Evolutionary conservation across 2,113 vertebrate genomes (phyloP).

Genomic region (Muscicapa adusta): DNA sequence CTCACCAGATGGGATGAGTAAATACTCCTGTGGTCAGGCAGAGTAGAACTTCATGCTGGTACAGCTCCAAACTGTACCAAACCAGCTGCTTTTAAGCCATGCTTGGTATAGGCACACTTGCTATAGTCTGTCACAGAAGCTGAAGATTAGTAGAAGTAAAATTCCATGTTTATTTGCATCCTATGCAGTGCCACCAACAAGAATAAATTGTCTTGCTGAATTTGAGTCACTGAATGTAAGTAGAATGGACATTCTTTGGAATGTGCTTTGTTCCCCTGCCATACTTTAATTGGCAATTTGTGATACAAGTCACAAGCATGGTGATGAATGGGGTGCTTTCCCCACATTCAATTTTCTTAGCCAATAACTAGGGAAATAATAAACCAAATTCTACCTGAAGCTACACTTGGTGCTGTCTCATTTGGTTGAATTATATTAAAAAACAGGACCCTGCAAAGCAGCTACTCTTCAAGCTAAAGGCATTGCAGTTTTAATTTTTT

Average conservation of each 20-base stretch:
- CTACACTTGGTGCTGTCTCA: not conserved
- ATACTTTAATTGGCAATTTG: not conserved
- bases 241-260: not conserved
- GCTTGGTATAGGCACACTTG: not conserved
- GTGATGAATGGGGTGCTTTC: not conserved
- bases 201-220: not conserved
- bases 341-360: not conserved
- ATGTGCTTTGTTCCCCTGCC: not conserved
- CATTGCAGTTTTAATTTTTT: not conserved
- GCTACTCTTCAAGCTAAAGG: not conserved
- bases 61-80: not conserved
- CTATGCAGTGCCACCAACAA: not conserved
- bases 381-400: not conserved
- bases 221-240: not conserved
- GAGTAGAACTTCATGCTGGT: not conserved
- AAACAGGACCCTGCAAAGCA: not conserved
- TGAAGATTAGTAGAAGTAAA: not conserved
- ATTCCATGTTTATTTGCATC: not conserved
- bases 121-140: not conserved
- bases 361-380: slow-evolving; percentile 1
- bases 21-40: not conserved
- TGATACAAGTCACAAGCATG: not conserved
- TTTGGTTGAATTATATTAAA: not conserved
- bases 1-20: not conserved
- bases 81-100: not conserved